These are phyloP conservation scores for Acanthacorydalis orientalis DNA, from an alignment of 2,888 invertebrate genomes.

Conservation along the genomic window DNA sequence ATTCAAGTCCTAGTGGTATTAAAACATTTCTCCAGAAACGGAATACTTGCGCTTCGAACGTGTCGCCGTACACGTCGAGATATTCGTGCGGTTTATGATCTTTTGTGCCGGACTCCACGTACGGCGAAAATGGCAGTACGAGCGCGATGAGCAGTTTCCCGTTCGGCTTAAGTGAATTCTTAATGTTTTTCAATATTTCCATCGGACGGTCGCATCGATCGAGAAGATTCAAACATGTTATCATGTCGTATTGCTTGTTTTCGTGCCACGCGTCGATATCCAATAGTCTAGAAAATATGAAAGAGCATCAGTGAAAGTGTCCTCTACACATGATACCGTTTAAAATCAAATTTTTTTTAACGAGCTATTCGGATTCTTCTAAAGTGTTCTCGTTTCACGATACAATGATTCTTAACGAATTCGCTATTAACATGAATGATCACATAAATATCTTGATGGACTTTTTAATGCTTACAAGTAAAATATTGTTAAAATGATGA, in stretches of 20 bases:
- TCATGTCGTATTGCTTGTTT: constrained; percentile 49
- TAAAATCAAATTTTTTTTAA: too few relatives aligned
- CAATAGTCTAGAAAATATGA: constrained; percentile 35
- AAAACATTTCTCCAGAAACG: constrained; percentile 49
- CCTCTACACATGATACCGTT: too few relatives aligned
- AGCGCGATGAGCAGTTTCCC: constrained; percentile 74
- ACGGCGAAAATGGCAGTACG: constrained; percentile 86
- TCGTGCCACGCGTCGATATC: constrained; percentile 50
- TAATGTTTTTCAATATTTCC: constrained; percentile 60
- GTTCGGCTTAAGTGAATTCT: constrained; percentile 46
- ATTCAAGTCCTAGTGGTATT: constrained; percentile 47
- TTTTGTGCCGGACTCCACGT: constrained; percentile 68
- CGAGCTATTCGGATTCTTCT: too few relatives aligned
- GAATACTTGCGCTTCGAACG: constrained; percentile 65
- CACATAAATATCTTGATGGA: too few relatives aligned
- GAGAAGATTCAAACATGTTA: constrained; percentile 81
- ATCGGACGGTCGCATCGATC: constrained; percentile 83
- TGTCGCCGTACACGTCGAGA: constrained; percentile 44
- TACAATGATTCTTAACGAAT: too few relatives aligned
- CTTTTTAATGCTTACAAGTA: too few relatives aligned
- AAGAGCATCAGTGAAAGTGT: too few relatives aligned
- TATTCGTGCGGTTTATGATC: constrained; percentile 57
- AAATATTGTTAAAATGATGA: too few relatives aligned
- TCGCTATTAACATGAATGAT: too few relatives aligned
- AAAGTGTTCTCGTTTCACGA: too few relatives aligned